Conservation (phyloP, 1,140 invertebrate genomes). For the Drosophila paulistorum region DNA sequence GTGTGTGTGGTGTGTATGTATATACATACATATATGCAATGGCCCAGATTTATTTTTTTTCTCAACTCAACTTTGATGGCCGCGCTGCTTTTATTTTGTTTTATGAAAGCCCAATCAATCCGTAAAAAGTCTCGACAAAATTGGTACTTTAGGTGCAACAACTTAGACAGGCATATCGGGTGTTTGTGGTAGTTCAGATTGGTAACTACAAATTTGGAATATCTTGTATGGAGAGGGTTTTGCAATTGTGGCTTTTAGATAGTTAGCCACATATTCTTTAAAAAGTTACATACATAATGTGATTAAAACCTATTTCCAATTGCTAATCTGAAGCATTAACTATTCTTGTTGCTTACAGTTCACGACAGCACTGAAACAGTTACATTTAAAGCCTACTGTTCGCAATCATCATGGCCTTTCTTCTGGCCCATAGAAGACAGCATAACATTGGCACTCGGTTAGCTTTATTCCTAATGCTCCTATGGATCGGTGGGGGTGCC, state of each 20-base stretch:
- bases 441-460: conserved; percentile 30
- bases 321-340: neutral
- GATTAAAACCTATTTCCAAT: too few species aligned
- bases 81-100: conserved; percentile 3
- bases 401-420: conserved; percentile 51
- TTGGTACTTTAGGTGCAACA: conserved; percentile 1
- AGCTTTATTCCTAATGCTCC: conserved; percentile 27
- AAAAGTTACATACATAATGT: too few species aligned
- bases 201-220: conserved; percentile 1
- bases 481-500: conserved; percentile 34
- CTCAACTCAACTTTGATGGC: conserved; percentile 1
- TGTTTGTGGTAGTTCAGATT: neutral
- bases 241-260: neutral
- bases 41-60: neutral
- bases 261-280: too few species aligned
- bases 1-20: neutral
- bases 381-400: conserved; percentile 4
- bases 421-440: conserved; percentile 21
- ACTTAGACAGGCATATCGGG: neutral
- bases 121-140: conserved; percentile 1
- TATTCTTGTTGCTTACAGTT: neutral
- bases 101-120: conserved; percentile 11
- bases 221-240: neutral
- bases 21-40: neutral
- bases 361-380: neutral